Percentiles rank a stretch among this genome's conserved stretches.
Conservation (phyloP, 2,113 vertebrate genomes). For the Holacanthus passer region DNA sequence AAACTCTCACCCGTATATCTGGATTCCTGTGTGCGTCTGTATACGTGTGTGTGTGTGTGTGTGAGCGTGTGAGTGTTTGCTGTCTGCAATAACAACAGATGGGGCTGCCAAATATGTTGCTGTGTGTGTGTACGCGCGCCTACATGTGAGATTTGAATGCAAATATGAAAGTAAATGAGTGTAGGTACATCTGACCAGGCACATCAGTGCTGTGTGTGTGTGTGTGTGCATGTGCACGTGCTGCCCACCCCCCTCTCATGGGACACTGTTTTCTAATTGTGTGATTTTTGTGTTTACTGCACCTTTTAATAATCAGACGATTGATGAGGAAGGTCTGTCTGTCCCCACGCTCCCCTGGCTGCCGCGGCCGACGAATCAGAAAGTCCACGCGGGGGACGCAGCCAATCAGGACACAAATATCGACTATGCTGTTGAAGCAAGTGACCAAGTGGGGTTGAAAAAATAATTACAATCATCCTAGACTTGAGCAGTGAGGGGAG, state of each 20-base stretch:
- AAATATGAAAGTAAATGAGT: conserved; percentile 54
- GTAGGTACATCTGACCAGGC: conserved; percentile 49
- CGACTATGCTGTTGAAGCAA: conserved; percentile 59
- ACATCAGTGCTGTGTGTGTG: conserved; percentile 33
- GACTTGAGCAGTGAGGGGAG: conserved; percentile 41
- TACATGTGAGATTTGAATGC: conserved; percentile 60
- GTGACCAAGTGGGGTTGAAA: conserved; percentile 52
- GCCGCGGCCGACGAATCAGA: conserved; percentile 40
- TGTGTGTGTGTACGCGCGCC: conserved; percentile 30
- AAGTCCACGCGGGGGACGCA: conserved; percentile 29
- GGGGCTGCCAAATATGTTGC: conserved; percentile 56
- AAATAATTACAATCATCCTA: conserved; percentile 62
- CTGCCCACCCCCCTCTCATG: conserved; percentile 6
- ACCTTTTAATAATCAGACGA: conserved; percentile 71
- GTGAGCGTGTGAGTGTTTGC: conserved; percentile 14
- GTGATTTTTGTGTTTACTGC: conserved; percentile 48
- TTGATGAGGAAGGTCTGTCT: conserved; percentile 55
- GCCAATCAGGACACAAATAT: conserved; percentile 61
- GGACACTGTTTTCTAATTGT: conserved; percentile 20
- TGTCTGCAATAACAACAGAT: conserved; percentile 69
- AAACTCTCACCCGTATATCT: conserved; percentile 53
- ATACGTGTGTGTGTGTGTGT: conserved; percentile 12
- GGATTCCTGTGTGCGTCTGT: background rate
- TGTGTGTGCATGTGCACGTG: background rate
- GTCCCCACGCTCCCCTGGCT: conserved; percentile 29